Conservation (phyloP, 2,797 vertebrate genomes). For the Carcharodon carcharias region DNA sequence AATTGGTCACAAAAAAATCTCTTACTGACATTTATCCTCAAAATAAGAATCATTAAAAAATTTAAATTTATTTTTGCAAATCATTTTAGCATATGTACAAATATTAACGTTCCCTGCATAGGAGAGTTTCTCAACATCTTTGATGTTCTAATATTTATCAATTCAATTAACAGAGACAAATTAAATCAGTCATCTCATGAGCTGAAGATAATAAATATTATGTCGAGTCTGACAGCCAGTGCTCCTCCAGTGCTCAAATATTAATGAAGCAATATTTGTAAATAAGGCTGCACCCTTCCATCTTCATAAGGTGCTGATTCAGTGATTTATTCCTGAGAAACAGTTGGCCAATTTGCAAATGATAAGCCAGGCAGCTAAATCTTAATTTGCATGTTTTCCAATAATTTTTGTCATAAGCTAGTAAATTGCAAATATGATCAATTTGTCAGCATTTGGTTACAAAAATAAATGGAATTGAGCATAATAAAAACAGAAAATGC, state of each 20-base stretch:
- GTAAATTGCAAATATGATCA: conserved; percentile 53
- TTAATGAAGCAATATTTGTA: conserved; percentile 64
- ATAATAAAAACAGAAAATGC: too few species aligned
- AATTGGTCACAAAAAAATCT: not conserved
- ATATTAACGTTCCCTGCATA: not conserved
- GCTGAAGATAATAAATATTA: conserved; percentile 49
- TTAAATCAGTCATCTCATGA: conserved; percentile 50
- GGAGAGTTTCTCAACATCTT: conserved; percentile 26
- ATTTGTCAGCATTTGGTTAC: conserved; percentile 43
- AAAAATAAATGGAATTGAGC: not conserved
- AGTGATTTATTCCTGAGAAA: conserved; percentile 57
- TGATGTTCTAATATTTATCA: conserved; percentile 41
- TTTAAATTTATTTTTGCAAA: not conserved
- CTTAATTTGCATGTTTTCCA: conserved; percentile 56
- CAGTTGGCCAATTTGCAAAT: conserved; percentile 62
- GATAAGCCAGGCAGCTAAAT: conserved; percentile 48
- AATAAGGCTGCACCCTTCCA: conserved; percentile 57
- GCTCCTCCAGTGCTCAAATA: conserved; percentile 56
- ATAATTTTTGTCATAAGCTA: conserved; percentile 51
- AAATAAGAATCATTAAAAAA: not conserved
- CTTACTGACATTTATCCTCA: not conserved
- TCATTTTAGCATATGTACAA: not conserved
- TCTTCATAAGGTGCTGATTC: conserved; percentile 57
- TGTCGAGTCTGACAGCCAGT: conserved; percentile 54
- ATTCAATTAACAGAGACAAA: conserved; percentile 48